These are phyloP conservation scores for Ashinkailepas kermadecensis DNA, from an alignment of 2,888 invertebrate genomes.

Conservation along the genomic window DNA sequence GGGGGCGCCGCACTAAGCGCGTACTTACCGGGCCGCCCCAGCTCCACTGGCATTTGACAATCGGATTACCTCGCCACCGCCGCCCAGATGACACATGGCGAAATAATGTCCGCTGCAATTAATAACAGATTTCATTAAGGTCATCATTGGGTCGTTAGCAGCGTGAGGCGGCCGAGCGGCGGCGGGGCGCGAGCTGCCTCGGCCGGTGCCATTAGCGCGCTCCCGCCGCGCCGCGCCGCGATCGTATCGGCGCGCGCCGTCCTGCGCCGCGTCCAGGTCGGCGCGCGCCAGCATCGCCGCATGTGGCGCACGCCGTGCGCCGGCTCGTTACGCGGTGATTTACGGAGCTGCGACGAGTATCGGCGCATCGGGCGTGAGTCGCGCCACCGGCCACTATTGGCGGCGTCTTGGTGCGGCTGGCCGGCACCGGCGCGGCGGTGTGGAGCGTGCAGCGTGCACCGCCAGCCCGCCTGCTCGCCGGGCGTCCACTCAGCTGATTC, in stretches of 20 bases:
- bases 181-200: not conserved
- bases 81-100: not conserved
- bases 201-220: not conserved
- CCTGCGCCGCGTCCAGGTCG: not conserved
- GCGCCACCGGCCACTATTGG: not conserved
- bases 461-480: no score
- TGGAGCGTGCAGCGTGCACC: no score
- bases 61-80: not conserved
- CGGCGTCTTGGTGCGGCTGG: no score
- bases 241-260: not conserved
- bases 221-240: not conserved
- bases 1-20: no score
- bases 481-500: no score
- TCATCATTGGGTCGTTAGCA: not conserved
- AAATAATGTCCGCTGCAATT: slow-evolving; percentile 10
- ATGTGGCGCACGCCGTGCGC: slow-evolving; percentile 1
- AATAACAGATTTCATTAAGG: slow-evolving; percentile 19
- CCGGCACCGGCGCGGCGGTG: no score
- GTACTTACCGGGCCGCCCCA: no score
- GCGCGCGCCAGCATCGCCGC: slow-evolving; percentile 1
- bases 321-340: not conserved
- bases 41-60: not conserved
- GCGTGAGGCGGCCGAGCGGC: not conserved
- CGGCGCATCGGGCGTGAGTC: not conserved
- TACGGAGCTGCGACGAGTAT: not conserved